These are phyloP conservation scores for Pecten maximus DNA, from an alignment of 2,888 invertebrate genomes.

Conservation along the genomic window DNA sequence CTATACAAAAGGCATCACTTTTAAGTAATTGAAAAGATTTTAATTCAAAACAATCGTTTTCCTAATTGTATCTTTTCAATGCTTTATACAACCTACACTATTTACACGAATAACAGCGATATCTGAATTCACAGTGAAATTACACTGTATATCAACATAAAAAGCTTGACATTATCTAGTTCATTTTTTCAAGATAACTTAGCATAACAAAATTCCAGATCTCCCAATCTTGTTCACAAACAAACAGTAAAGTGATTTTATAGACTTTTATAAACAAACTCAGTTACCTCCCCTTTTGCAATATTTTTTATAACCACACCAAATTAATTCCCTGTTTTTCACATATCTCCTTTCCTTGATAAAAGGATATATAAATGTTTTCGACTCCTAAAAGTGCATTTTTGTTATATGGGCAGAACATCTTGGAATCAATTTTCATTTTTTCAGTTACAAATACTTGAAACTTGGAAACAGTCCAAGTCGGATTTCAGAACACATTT, in stretches of 20 bases:
- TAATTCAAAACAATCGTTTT: not conserved
- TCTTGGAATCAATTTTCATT: too few relatives aligned
- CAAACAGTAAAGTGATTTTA: not conserved
- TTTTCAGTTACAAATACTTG: too few relatives aligned
- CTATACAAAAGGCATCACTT: constrained; percentile 5
- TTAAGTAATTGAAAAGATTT: not conserved
- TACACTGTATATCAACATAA: not conserved
- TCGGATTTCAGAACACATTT: too few relatives aligned
- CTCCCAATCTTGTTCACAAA: too few relatives aligned
- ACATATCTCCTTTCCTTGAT: too few relatives aligned
- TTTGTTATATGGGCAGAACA: too few relatives aligned
- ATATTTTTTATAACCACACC: not conserved
- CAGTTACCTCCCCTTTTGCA: not conserved
- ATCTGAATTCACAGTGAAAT: not conserved
- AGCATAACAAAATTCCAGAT: too few relatives aligned
- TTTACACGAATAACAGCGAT: not conserved
- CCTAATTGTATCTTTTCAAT: not conserved
- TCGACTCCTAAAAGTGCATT: too few relatives aligned
- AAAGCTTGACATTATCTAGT: too few relatives aligned
- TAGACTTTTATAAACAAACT: not conserved
- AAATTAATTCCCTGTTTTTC: not conserved
- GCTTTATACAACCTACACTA: not conserved
- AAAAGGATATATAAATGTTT: too few relatives aligned
- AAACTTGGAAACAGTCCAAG: too few relatives aligned
- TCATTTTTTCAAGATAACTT: not conserved